A percentile compares a stretch with the other conserved stretches of the same genome.
Conservation (phyloP, 2,113 vertebrate species). For the Hystrix brachyura region DNA sequence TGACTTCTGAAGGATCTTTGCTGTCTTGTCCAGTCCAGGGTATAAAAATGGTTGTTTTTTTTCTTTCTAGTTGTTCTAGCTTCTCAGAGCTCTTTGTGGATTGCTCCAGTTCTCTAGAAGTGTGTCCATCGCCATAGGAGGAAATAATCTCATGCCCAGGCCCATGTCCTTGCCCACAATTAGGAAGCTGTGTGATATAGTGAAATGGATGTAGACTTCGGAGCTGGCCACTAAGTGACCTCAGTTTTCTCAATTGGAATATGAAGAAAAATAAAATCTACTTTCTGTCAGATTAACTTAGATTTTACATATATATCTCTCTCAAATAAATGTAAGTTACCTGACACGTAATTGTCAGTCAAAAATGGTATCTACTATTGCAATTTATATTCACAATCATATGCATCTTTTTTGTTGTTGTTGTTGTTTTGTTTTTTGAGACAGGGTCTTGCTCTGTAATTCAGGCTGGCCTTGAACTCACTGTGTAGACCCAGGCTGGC, state of each 20-base stretch:
- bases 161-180: not conserved
- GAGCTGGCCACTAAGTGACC: not conserved
- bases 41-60: constrained; percentile 37
- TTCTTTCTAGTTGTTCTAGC: not conserved
- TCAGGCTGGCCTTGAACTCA: not conserved
- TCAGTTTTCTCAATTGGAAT: constrained; percentile 28
- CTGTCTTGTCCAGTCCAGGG: not conserved
- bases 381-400: not conserved
- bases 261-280: not conserved
- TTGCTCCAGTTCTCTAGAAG: not conserved
- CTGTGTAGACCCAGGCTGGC: not conserved
- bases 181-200: not conserved
- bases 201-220: not conserved
- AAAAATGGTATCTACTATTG: not conserved
- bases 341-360: not conserved
- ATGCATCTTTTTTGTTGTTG: not conserved
- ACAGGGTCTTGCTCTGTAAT: not conserved
- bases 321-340: not conserved
- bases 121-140: not conserved
- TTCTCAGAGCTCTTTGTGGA: not conserved
- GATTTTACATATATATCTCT: not conserved
- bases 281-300: not conserved
- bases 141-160: not conserved
- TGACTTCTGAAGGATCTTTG: constrained; percentile 25
- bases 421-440: not conserved